Conservation (phyloP, 2,888 invertebrate genomes). For the Pediacus dermestoides region DNA sequence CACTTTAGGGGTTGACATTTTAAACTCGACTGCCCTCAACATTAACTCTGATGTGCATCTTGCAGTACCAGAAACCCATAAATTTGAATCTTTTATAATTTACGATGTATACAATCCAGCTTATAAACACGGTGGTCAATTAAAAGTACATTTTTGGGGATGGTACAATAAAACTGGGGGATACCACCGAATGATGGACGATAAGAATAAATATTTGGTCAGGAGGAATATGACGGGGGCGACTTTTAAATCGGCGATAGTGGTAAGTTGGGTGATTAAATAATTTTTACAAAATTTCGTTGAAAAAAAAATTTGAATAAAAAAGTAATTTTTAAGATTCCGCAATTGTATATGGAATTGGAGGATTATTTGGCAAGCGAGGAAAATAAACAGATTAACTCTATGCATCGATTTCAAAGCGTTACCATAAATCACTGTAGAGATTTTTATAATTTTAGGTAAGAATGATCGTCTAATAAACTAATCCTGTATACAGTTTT, state of each 20-base stretch:
- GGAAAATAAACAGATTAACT: constrained; percentile 56
- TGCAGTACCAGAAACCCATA: constrained; percentile 30
- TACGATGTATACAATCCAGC: constrained; percentile 58
- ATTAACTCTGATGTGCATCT: constrained; percentile 53
- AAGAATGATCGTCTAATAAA: no score
- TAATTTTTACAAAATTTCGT: neutral
- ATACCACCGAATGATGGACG: constrained; percentile 26
- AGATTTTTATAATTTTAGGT: constrained; percentile 67
- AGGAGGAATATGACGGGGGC: constrained; percentile 57
- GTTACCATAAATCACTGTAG: constrained; percentile 57
- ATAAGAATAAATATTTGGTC: constrained; percentile 42
- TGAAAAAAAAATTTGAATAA: neutral
- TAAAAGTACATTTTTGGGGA: constrained; percentile 53
- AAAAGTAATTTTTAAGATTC: constrained; percentile 2
- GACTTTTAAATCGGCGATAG: constrained; percentile 55
- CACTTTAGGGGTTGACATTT: constrained; percentile 29
- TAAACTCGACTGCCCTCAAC: constrained; percentile 47
- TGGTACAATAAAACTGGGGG: constrained; percentile 46
- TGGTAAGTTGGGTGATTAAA: constrained; percentile 44
- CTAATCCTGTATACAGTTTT: no score
- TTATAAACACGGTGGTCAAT: constrained; percentile 52
- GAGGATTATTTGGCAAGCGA: constrained; percentile 55
- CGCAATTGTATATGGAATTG: constrained; percentile 33
- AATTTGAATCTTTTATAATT: constrained; percentile 40
- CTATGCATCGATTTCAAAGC: constrained; percentile 63